Evolutionary conservation across 1,140 invertebrate species (phyloP).

Genomic region (Cataglyphis hispanica): DNA sequence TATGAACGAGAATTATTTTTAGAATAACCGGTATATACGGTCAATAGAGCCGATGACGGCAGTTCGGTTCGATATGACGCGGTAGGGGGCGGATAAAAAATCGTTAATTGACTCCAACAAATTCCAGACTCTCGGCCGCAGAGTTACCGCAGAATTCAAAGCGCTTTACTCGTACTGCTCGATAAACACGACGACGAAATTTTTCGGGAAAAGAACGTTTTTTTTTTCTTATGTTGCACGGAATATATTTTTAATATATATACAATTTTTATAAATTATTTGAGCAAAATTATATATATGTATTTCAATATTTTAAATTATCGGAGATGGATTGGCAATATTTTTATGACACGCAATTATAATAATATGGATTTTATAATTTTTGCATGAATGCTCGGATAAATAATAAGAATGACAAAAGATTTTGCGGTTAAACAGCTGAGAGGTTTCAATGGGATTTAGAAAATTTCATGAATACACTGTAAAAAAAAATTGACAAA

Average conservation of each 20-base stretch:
- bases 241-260: too few relatives aligned
- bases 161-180: neutral
- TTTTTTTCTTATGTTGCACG: neutral
- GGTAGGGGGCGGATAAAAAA: constrained; percentile 48
- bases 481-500: too few relatives aligned
- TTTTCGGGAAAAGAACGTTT: neutral
- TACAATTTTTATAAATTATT: too few relatives aligned
- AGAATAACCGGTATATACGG: constrained; percentile 62
- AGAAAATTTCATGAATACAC: neutral
- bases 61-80: constrained; percentile 25
- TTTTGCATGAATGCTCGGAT: neutral
- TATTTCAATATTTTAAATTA: neutral
- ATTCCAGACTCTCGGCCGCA: constrained; percentile 11
- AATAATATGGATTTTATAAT: neutral
- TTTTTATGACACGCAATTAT: neutral
- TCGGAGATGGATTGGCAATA: neutral
- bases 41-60: constrained; percentile 64
- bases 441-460: too few relatives aligned
- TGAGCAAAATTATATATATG: neutral
- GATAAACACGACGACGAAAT: neutral
- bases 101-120: constrained; percentile 69
- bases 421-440: constrained; percentile 18
- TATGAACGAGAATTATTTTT: constrained; percentile 72
- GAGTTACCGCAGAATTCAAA: constrained; percentile 5
- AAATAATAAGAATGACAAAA: neutral